phyloP scores from a whole-genome alignment of 2,888 invertebrate species.

The Archips crataeganus region DNA sequence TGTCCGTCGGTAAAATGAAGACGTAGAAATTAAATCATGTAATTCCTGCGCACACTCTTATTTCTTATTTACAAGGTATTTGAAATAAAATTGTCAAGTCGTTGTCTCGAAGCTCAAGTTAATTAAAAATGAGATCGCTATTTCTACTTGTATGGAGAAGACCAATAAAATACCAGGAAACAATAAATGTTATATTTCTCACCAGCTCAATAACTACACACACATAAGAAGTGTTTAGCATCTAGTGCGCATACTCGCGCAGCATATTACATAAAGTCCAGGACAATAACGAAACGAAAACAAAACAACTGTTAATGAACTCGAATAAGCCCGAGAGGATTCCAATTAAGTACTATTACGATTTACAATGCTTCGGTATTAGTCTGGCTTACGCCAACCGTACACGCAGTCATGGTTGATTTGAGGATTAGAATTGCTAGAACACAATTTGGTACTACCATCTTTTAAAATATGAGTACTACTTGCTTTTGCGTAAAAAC shows the following conservation, averaged over 20 bases:
- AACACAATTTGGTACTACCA: background rate
- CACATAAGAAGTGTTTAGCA: background rate
- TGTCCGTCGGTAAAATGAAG: too few species aligned
- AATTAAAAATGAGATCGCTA: background rate
- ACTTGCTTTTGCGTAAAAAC: too few species aligned
- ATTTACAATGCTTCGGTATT: slow-evolving; percentile 7
- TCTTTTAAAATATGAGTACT: too few species aligned
- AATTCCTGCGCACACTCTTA: too few species aligned
- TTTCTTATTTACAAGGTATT: too few species aligned
- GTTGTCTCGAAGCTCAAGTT: background rate
- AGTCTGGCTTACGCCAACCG: background rate
- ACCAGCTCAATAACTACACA: background rate
- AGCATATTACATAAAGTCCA: background rate
- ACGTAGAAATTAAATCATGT: too few species aligned
- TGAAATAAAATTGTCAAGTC: too few species aligned
- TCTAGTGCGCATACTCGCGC: background rate
- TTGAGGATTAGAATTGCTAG: background rate
- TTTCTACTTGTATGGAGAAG: background rate
- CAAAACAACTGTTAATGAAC: slow-evolving; percentile 16
- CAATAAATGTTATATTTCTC: background rate
- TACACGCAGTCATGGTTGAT: background rate
- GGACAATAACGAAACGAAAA: slow-evolving; percentile 15
- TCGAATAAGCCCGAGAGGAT: background rate
- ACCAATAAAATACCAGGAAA: background rate
- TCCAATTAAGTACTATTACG: background rate